Percentiles rank a stretch among this genome's conserved stretches.
Conservation (phyloP, 2,797 vertebrate genomes). For the Xerus rutilus region DNA sequence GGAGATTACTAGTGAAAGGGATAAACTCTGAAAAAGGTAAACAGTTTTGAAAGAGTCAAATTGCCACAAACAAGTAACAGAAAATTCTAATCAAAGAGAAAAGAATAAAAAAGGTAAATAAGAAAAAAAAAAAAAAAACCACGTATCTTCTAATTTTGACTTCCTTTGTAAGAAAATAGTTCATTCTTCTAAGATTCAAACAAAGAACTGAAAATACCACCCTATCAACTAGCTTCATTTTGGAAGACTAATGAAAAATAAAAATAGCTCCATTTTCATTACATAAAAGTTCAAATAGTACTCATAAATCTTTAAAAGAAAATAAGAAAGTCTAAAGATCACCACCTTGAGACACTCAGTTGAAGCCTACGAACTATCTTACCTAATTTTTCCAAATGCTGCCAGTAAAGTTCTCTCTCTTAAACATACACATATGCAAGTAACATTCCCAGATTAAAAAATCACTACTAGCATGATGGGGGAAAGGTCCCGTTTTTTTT, state of each 20-base stretch:
- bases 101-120: background rate
- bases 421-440: background rate
- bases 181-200: slow-evolving; percentile 5
- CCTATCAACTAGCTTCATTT: slow-evolving; percentile 1
- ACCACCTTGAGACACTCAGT: background rate
- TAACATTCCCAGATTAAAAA: background rate
- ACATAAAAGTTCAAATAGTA: slow-evolving; percentile 8
- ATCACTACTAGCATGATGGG: background rate
- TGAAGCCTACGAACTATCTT: background rate
- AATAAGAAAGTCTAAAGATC: background rate
- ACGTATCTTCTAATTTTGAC: background rate
- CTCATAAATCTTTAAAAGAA: background rate
- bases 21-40: background rate
- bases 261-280: background rate
- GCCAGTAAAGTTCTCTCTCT: background rate
- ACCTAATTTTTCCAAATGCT: background rate
- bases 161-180: slow-evolving; percentile 15
- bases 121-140: background rate
- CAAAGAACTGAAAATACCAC: background rate
- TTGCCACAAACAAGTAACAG: background rate
- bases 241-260: slow-evolving; percentile 1
- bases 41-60: slow-evolving; percentile 24
- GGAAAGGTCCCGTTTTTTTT: background rate
- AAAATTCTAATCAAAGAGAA: background rate
- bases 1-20: background rate